A percentile compares a stretch with the other conserved stretches of the same genome.
Evolutionary conservation across 2,113 vertebrate genomes (phyloP).

Genomic region (Passer domesticus): DNA sequence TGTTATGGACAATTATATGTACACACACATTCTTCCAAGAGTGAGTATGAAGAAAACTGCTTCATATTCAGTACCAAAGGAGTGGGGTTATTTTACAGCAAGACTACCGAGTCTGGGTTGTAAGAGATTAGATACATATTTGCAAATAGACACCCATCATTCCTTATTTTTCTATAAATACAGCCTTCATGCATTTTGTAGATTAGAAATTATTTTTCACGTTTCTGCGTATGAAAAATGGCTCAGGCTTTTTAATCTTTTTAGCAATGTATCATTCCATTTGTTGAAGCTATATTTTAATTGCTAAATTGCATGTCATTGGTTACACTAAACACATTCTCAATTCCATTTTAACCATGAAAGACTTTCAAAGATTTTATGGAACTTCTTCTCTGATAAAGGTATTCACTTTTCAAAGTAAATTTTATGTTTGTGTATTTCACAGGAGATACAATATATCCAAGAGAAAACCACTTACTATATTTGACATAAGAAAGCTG

Average conservation of each 20-base stretch:
- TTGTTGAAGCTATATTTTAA: slow-evolving; percentile 58
- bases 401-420: neutral
- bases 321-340: slow-evolving; percentile 29
- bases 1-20: neutral
- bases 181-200: slow-evolving; percentile 24
- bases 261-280: slow-evolving; percentile 34
- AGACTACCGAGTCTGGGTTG: slow-evolving; percentile 17
- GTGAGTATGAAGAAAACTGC: neutral
- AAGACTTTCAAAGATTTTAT: slow-evolving; percentile 38
- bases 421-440: neutral
- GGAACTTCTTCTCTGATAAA: neutral
- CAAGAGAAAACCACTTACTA: neutral
- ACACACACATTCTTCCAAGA: neutral
- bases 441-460: neutral
- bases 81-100: neutral
- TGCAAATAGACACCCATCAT: neutral
- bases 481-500: neutral
- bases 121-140: slow-evolving; percentile 55
- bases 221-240: slow-evolving; percentile 58
- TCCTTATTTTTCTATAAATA: slow-evolving; percentile 29
- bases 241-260: slow-evolving; percentile 49
- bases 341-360: slow-evolving; percentile 3
- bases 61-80: slow-evolving; percentile 25
- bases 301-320: slow-evolving; percentile 38
- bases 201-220: slow-evolving; percentile 58